Base-by-base conservation (phyloP, 2,888 invertebrate species). In the Acrobasis consociella region DNA sequence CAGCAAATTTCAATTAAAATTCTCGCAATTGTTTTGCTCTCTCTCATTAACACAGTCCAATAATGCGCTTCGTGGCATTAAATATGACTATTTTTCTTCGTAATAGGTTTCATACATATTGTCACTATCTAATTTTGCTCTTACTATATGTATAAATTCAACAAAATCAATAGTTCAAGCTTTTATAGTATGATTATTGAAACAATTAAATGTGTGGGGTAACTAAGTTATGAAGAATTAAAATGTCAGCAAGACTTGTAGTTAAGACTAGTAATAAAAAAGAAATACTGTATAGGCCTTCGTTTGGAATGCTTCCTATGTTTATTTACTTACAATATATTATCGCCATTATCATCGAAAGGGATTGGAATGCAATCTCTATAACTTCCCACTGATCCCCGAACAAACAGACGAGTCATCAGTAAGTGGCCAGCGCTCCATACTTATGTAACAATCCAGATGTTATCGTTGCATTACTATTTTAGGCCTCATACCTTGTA, bases 1-100 rank as follows among this genome's bases (percentile, higher is more conserved):
- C 50, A 15, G n/a, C 13, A 37, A n/a, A 8, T 31, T 52, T 52
- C n/a, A 31, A 52, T 52, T 52, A 52, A 52, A 52, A 52, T 52
- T 51, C 51, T 13, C 51, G 51, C 17, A 50, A 61, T 61, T 61
- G 53, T 53, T 37, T 55, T 16, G 37, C 61, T 53, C 55, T 31
- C 60, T 69, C 68, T 69, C 66, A 58, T 61, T 60, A 16, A 56
- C 31, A 60, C 49, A 52, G 52, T 22, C 52, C 52, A 52, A 37
- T 52, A 52, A n/a, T 31, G 52, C 22, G n/a, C 46, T 46, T 46
- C 46, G 46, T 46, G 7, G n/a, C 46, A 46, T 46, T 46, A 46
- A 46, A 46, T 46, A 46, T 46, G 46, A 46, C 13, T 46, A 22
- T 31, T 31, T 52, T 52, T 52, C 9, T 9, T 52, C n/a, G n/a